phyloP scores from a whole-genome alignment of 2,113 vertebrate species.

The Bagarius yarrelli region DNA sequence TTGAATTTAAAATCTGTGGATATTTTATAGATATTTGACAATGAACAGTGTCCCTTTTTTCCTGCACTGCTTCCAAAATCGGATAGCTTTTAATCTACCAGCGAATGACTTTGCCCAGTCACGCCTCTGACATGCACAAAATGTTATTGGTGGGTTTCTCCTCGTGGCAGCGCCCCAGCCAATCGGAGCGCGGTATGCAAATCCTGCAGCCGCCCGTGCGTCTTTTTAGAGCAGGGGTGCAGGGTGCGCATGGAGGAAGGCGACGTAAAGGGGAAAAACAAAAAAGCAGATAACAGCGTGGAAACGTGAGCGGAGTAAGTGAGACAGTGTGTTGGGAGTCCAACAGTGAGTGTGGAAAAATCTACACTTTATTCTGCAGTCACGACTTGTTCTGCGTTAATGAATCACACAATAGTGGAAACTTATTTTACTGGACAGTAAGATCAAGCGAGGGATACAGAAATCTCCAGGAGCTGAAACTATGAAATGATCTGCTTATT shows the following conservation, averaged over 20 bases:
- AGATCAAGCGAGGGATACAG: not conserved
- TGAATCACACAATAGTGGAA: constrained; percentile 37
- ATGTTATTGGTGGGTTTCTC: constrained; percentile 55
- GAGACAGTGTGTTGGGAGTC: not conserved
- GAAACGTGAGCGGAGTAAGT: constrained; percentile 15
- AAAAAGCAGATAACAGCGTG: constrained; percentile 40
- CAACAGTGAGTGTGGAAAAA: constrained; percentile 36
- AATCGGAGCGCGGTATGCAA: constrained; percentile 63
- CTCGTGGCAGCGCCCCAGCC: constrained; percentile 50
- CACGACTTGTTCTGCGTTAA: constrained; percentile 34
- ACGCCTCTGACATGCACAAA: constrained; percentile 46
- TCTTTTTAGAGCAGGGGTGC: constrained; percentile 68
- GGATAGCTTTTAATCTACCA: not conserved
- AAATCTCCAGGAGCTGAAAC: not conserved
- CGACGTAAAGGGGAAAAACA: constrained; percentile 27
- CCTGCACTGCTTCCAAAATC: not conserved
- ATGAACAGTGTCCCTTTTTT: not conserved
- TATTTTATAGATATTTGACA: not conserved
- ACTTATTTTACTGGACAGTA: not conserved
- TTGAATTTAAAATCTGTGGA: constrained; percentile 16
- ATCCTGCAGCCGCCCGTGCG: constrained; percentile 58
- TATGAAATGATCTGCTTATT: not conserved
- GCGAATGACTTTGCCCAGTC: not conserved
- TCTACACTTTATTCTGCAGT: constrained; percentile 16
- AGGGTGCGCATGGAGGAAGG: constrained; percentile 72